Base-by-base conservation (phyloP, 1,140 invertebrate genomes). In the Araneus ventricosus region DNA sequence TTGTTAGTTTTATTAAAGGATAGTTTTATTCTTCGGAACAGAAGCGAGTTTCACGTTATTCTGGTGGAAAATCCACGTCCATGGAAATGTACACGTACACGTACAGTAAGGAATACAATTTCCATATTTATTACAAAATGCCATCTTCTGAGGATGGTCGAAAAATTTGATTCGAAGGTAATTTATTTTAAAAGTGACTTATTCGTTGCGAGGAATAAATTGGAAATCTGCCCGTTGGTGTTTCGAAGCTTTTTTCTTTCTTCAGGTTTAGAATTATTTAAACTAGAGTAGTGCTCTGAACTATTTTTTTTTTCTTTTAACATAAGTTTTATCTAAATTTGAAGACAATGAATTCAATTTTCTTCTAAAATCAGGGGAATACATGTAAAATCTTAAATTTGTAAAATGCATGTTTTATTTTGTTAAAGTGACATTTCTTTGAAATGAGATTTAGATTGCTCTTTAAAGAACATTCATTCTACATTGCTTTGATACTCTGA, bases 71-170 rank as follows among this genome's bases (percentile, higher is more conserved):
- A 34, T 34, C 70, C 30, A 34, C 20, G 14, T 75, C 70, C 34
- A 75, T 37, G 70, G 30, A 75, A 75, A 75, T 75, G 70, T 34
- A 34, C 30, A 75, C 30, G 30, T 75, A 75, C 2, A 30, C 30
- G 30, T 75, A 75, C 2, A 30, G 41, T n/a, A 52, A 30, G 30
- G n/a, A 84, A 52, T 84, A 52, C 24, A 52, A 84, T 84, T 84
- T 52, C 17, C 82, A 84, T 84, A 84, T 84, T 84, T 84, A 84
- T 84, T 57, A 84, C 41, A 84, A 84, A 84, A 45, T 84, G 82
- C 82, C 45, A 52, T 84, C 22, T 84, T 17, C 45, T n/a, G 8
- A 84, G 24, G 52, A 84, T 75, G 70, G 41, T 34, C 45, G 82
- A 84, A 84, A 84, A 84, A 52, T 30, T 37, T 27, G 37, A 84